Base-by-base conservation (phyloP, 2,797 vertebrate species). In the Betta splendens region DNA sequence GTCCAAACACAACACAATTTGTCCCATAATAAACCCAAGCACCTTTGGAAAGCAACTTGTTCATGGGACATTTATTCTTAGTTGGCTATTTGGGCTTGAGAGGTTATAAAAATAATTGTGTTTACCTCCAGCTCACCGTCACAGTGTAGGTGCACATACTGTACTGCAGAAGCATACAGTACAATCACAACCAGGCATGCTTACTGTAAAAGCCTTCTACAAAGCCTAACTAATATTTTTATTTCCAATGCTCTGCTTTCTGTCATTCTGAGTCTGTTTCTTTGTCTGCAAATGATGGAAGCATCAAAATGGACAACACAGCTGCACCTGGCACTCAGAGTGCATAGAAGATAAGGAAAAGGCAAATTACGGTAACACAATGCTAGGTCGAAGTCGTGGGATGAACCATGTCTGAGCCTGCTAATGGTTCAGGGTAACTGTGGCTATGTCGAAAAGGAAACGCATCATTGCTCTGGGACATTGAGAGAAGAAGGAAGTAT, bases 91-190 rank as follows among this genome's bases (percentile, higher is more conserved):
- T 81, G 72, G 85, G 84, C 89, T 70, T 80, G 79, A 89, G 72
- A 84, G 80, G 62, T 75, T 80, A 62, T 83, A 85, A 88, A 88
- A 87, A 71, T 71, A 86, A 88, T 85, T 54, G 76, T 79, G 56
- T 69, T 69, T 52, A 75, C 68, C 57, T 64, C 40, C 8, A 74
- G 48, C 55, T 80, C 61, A 74, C 85, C 64, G 80, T 64, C 73
- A 79, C 69, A n/a, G 60, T 44, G 35, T 21, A 23, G 36, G 28
- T 44, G 42, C 32, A 67, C 56, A 63, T n/a, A n/a, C n/a, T n/a
- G n/a, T n/a, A n/a, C n/a, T n/a, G n/a, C 16, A 45, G 45, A 36
- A 16, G 10, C 1, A 1, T 15, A 15, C 10, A 59, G 1, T 15
- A 15, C 10, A 59, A 23, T 61, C 40, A 59, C 13, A 37, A 15